Conservation (phyloP, 2,888 invertebrate genomes). For the Lamellibrachia satsuma region DNA sequence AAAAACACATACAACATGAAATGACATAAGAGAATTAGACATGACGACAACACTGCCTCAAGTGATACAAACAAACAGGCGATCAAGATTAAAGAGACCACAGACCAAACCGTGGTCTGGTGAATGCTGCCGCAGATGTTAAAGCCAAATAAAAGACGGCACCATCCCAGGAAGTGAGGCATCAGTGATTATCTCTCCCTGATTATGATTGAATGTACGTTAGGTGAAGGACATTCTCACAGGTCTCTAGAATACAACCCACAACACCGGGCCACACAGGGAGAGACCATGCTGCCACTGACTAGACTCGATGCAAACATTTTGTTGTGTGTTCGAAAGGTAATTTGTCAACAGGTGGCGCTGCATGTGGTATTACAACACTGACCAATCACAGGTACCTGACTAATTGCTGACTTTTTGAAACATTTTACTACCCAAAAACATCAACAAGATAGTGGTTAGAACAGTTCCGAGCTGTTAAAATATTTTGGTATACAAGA, state of each 20-base stretch:
- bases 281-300: background rate
- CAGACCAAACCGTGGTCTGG: background rate
- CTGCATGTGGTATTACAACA: background rate
- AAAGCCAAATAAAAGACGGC: background rate
- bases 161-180: background rate
- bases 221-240: background rate
- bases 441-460: too few species aligned
- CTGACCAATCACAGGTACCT: background rate
- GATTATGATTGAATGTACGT: background rate
- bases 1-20: background rate
- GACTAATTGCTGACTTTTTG: background rate
- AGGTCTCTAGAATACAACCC: background rate
- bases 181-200: background rate
- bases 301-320: background rate
- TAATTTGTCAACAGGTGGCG: background rate
- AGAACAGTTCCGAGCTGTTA: too few species aligned
- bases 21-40: background rate
- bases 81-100: background rate
- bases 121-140: background rate
- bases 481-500: too few species aligned
- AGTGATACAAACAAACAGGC: background rate
- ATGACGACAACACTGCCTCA: background rate
- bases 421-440: too few species aligned
- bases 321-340: background rate
- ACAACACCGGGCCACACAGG: background rate